phyloP scores from a whole-genome alignment of 2,888 invertebrate genomes.

The Pantelozetes paolii region DNA sequence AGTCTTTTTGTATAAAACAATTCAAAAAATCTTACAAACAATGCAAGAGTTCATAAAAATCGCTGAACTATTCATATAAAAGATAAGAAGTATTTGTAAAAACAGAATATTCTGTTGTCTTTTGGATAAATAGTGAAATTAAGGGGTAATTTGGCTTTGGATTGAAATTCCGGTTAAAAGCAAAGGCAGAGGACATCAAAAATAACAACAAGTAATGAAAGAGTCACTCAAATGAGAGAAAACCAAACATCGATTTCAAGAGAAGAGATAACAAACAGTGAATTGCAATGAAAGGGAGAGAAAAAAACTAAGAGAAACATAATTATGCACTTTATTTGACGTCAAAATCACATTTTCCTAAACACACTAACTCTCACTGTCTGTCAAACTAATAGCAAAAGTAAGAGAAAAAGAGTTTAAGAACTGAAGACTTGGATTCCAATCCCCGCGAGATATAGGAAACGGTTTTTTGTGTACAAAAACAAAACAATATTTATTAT shows the following conservation, averaged over 20 bases:
- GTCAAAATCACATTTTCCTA: constrained; percentile 28
- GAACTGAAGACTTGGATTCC: background rate
- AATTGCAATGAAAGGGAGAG: background rate
- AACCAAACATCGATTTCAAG: constrained; percentile 5
- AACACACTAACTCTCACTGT: background rate
- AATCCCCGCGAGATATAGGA: background rate
- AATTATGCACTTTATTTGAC: constrained; percentile 37
- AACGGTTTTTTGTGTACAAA: too few relatives aligned
- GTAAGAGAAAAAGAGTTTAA: too few relatives aligned
- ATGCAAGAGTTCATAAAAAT: too few relatives aligned
- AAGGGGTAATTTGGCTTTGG: background rate
- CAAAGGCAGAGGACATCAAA: background rate
- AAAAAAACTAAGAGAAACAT: constrained; percentile 12
- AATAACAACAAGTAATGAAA: constrained; percentile 20
- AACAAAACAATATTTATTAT: too few relatives aligned
- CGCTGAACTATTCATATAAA: background rate
- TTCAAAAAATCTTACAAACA: background rate
- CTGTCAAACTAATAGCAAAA: background rate
- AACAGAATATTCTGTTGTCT: background rate
- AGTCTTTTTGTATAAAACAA: background rate
- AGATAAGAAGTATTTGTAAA: background rate
- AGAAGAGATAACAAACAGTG: constrained; percentile 7
- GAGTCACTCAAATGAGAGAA: background rate
- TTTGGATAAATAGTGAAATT: background rate
- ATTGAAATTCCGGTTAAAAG: background rate